Evolutionary conservation across 1,140 invertebrate genomes (phyloP), one percentile per base, ranked within the genome.

Genomic region (Mycetomoellerius zeteki): DNA sequence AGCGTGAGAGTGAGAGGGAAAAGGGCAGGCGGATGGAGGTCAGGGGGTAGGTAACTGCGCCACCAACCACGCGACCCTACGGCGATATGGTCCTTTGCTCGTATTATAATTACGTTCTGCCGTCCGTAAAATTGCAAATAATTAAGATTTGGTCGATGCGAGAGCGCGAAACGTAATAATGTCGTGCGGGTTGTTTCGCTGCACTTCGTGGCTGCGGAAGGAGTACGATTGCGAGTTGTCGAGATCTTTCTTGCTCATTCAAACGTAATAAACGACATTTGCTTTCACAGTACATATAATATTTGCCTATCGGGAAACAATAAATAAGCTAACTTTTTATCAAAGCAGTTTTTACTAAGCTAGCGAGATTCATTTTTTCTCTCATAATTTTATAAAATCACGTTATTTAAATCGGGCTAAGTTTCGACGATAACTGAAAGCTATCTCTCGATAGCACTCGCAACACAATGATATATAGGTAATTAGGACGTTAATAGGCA

Each of bases 71-170:
- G 90, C 89, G 91, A 94, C 93, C 91, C 93, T 91, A 91, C 91
- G 91, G 92, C 91, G 91, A 91, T 90, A 85, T 89, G 85, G 93
- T 90, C 90, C 93, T 93, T 94, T 94, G 90, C 92, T 93, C 92
- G 91, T 91, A 94, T 94, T 93, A 94, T 95, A 94, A 94, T 94
- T 94, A 94, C 92, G 94, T 93, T 93, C 87, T 88, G 88, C 91
- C 91, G 92, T 90, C 92, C 92, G 92, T 94, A 93, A 95, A 95
- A 95, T 94, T 94, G 90, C 92, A 94, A 94, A 94, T 94, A 94
- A 94, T 94, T 95, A 94, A 93, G 93, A 94, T 93, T 93, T 93
- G 92, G 94, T 94, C 93, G 92, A 94, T 94, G 91, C 85, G 88
- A 92, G 88, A 89, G 89, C 77, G 82, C 60, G 73, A 73, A 73